Evolutionary conservation across 1,140 invertebrate species (phyloP).

Genomic region (Penaeus japonicus): DNA sequence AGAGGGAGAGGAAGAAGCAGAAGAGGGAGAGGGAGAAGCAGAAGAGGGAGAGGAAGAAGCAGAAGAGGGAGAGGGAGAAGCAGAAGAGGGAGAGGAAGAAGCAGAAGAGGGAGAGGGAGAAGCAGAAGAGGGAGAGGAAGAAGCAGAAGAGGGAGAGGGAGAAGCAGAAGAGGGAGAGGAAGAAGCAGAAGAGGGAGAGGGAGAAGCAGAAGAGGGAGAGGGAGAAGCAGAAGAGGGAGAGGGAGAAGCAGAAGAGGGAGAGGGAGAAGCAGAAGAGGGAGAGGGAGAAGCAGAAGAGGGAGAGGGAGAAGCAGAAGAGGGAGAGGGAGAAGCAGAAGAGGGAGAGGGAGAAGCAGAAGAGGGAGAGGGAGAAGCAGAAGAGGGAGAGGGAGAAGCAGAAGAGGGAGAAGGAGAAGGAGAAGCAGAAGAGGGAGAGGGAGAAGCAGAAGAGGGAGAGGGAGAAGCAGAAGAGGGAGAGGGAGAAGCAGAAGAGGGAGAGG

Average conservation of each 20-base stretch:
- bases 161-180: background rate
- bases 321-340: background rate
- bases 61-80: background rate
- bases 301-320: background rate
- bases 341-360: background rate
- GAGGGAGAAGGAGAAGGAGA: no score
- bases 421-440: no score
- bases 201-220: background rate
- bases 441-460: no score
- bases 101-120: background rate
- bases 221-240: background rate
- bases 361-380: no score
- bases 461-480: no score
- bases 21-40: background rate
- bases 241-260: background rate
- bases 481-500: no score
- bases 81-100: background rate
- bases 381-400: no score
- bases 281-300: background rate
- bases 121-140: background rate
- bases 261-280: background rate
- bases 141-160: background rate
- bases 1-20: conserved; percentile 18
- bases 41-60: background rate
- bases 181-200: background rate